phyloP scores from a whole-genome alignment of 2,888 invertebrate genomes.

The Lepidocyrtinus sp. region DNA sequence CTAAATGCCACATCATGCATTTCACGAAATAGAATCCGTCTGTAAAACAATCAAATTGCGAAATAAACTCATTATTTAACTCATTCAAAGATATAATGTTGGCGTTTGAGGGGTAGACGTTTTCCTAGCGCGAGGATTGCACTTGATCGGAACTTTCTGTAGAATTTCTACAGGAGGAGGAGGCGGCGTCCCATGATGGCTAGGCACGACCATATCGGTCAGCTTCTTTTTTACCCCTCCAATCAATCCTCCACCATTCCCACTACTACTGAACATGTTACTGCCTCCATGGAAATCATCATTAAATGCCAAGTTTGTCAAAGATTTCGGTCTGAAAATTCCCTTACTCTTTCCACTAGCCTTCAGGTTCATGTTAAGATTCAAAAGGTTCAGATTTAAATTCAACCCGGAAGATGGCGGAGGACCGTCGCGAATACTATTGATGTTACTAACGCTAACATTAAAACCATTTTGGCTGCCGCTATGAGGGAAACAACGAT shows the following conservation, averaged over 20 bases:
- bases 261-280: conserved; percentile 19
- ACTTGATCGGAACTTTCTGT: conserved; percentile 52
- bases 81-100: conserved; percentile 38
- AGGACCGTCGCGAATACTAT: conserved; percentile 39
- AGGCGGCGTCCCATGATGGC: conserved; percentile 63
- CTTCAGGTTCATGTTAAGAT: conserved; percentile 52
- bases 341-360: conserved; percentile 55
- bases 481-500: conserved; percentile 59
- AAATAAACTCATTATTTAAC: neutral
- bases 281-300: conserved; percentile 43
- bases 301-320: conserved; percentile 65
- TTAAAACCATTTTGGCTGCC: conserved; percentile 54
- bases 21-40: neutral
- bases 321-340: conserved; percentile 67
- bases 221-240: conserved; percentile 61
- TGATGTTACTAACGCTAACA: conserved; percentile 53
- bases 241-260: conserved; percentile 39
- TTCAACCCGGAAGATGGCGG: conserved; percentile 34
- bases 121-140: conserved; percentile 46
- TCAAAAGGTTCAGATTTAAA: conserved; percentile 60
- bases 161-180: conserved; percentile 62
- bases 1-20: neutral
- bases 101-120: conserved; percentile 48
- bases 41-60: neutral
- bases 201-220: conserved; percentile 64